Evolutionary conservation across 23 tunicate genomes (phyloP).

Genomic region (Ascidia mentula): DNA sequence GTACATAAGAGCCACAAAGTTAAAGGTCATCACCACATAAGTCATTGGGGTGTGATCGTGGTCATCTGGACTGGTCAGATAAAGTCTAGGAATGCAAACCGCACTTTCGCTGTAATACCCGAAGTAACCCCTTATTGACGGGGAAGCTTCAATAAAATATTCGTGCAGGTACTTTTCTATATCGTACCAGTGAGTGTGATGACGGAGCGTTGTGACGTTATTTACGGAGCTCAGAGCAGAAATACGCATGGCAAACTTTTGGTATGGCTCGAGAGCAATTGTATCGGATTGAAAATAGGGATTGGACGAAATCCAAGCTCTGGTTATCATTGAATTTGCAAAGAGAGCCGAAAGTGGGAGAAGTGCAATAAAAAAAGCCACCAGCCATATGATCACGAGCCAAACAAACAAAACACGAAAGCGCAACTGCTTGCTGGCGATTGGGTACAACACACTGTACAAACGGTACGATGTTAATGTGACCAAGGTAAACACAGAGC

Average conservation of each 20-base stretch:
- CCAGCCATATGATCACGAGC: not conserved
- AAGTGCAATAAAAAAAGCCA: slow-evolving; percentile 11
- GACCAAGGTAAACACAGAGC: no score
- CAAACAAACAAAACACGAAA: not conserved
- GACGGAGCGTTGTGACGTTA: not conserved
- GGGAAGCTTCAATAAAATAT: not conserved
- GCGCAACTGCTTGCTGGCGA: not conserved
- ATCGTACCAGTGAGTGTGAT: slow-evolving; percentile 1
- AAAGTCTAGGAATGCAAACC: slow-evolving; percentile 35
- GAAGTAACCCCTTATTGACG: slow-evolving; percentile 23
- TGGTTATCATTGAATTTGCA: no score
- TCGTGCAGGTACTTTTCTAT: not conserved
- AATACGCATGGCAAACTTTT: slow-evolving; percentile 1
- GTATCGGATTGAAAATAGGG: no score
- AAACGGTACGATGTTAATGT: slow-evolving; percentile 19
- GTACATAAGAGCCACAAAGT: slow-evolving; percentile 12
- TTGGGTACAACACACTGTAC: slow-evolving; percentile 8
- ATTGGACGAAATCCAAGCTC: not conserved
- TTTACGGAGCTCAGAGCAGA: not conserved
- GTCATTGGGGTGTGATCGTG: not conserved
- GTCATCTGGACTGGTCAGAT: not conserved
- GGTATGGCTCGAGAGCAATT: slow-evolving; percentile 7
- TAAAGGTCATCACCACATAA: not conserved
- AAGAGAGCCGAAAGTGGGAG: slow-evolving; percentile 11
- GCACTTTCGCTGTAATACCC: slow-evolving; percentile 43